Base-by-base conservation (phyloP, 2,888 invertebrate species). In the Tetrapedia diversipes region DNA sequence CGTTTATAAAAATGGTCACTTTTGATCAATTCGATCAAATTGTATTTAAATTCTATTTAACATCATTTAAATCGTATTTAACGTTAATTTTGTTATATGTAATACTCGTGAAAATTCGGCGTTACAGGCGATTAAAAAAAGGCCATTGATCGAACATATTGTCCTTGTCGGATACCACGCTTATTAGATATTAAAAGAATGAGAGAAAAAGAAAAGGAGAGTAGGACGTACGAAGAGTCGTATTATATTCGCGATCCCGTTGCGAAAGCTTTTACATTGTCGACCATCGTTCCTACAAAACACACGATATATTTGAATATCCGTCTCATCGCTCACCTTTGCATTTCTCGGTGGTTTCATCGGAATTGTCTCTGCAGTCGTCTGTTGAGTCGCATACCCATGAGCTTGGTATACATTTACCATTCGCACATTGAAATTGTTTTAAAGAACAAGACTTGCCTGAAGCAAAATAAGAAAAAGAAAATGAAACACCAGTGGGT, bases 361-460 rank as follows among this genome's bases (percentile, higher is more conserved):
- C 97, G n/a, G 96, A 95, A 89, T 95, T 94, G 92, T 97, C 97
- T 57, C 93, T 94, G 92, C 97, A 97, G 91, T 97, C 97, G 86
- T 95, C 93, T 61, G 95, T 94, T 68, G 95, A 94, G 90, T 97
- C 97, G 91, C 97, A 97, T 80, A 95, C 93, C 94, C 95, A 96
- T 76, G 95, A 93, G 77, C 95, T 93, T 24, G 96, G 95, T 92
- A 97, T 96, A 92, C 97, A 97, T 85, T 93, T 94, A 84, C 95
- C 95, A 91, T 95, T 95, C 84, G 92, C 93, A 91, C 97, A 97
- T 87, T 94, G 94, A 91, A 96, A 97, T 91, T 96, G 96, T 91
- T 95, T 95, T 87, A 94, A 88, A 37, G 95, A 93, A 91, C 95
- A 95, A 77, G 93, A 93, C 69, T 83, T 83, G 80, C 88, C 91